Evolutionary conservation across 2,113 vertebrate species (phyloP), one percentile per base, ranked within the genome.

Genomic region (Salvelinus sp.): DNA sequence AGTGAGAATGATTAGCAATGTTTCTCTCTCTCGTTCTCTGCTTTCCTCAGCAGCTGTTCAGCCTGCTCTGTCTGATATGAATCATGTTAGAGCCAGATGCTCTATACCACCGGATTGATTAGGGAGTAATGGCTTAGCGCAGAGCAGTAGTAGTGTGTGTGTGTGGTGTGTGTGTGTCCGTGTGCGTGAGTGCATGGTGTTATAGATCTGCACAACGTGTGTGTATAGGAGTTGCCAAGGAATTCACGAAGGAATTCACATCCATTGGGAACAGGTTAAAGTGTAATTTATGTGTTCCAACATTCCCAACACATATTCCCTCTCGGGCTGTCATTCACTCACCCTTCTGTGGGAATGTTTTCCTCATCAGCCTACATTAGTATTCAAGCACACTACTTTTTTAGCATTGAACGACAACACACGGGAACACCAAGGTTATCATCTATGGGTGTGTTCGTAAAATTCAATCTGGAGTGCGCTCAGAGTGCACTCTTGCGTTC

Each of bases 261-360:
- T 44, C 73, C 20, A 27, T 12, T 44, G 23, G 62, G 22, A 66
- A 58, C 18, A 79, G 14, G 2, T 4, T 44, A 44, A 44, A 9
- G 9, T 10, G 38, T n/a, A 6, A 6, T 73, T 63, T 69, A 25
- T 4, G 14, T 10, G 12, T 33, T 60, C 50, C 27, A 65, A 66
- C 60, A 65, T 20, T 22, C 57, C 25, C 4, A 13, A 20, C 4
- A 12, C 5, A 30, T 5, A 33, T 10, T 48, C 12, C 30, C 76
- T 47, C n/a, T 16, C 2, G 25, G 33, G 62, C 33, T 50, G 65
- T 78, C 33, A 2, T 20, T 74, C 57, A 54, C 38, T 28, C 28
- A 62, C 16, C 66, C 54, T 74, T 74, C n/a, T 71, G n/a, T 48
- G 68, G 50, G 16, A 66, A 58, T 2, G 28, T 12, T 48, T 75